Evolutionary conservation across 2,888 invertebrate species (phyloP).

Genomic region (Lasiommata megera): DNA sequence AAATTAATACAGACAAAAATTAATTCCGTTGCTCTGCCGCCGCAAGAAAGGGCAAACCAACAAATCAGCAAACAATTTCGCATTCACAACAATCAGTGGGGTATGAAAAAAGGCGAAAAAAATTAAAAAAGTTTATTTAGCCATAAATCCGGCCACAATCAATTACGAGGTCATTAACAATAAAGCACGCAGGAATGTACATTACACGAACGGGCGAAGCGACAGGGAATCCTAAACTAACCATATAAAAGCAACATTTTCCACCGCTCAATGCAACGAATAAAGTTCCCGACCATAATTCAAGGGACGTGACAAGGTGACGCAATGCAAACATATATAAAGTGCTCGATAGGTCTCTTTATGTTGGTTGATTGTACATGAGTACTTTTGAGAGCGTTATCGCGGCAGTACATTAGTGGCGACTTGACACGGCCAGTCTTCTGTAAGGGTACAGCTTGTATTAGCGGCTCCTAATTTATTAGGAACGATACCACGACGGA

Average conservation of each 20-base stretch:
- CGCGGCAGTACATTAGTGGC: slow-evolving; percentile 75
- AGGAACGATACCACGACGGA: slow-evolving; percentile 77
- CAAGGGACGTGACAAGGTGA: slow-evolving; percentile 31
- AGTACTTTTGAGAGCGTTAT: slow-evolving; percentile 76
- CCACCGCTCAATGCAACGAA: slow-evolving; percentile 58
- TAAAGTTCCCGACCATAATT: slow-evolving; percentile 37
- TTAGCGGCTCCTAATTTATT: slow-evolving; percentile 80
- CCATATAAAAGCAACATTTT: slow-evolving; percentile 66
- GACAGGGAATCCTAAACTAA: slow-evolving; percentile 68
- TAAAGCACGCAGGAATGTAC: slow-evolving; percentile 68
- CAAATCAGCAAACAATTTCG: too few species aligned
- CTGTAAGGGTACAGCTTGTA: slow-evolving; percentile 76
- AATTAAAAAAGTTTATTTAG: slow-evolving; percentile 39
- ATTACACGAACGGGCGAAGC: slow-evolving; percentile 57
- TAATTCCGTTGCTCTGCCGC: too few species aligned
- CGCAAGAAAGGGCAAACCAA: too few species aligned
- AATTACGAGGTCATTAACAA: slow-evolving; percentile 63
- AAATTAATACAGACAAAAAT: too few species aligned
- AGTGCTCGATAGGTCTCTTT: slow-evolving; percentile 39
- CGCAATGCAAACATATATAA: slow-evolving; percentile 29
- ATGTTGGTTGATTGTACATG: slow-evolving; percentile 52
- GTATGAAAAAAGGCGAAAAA: slow-evolving; percentile 31
- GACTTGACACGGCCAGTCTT: slow-evolving; percentile 76
- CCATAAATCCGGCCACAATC: slow-evolving; percentile 59
- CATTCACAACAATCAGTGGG: too few species aligned